Conservation (phyloP, 2,888 invertebrate genomes). For the Lymantria monacha region DNA sequence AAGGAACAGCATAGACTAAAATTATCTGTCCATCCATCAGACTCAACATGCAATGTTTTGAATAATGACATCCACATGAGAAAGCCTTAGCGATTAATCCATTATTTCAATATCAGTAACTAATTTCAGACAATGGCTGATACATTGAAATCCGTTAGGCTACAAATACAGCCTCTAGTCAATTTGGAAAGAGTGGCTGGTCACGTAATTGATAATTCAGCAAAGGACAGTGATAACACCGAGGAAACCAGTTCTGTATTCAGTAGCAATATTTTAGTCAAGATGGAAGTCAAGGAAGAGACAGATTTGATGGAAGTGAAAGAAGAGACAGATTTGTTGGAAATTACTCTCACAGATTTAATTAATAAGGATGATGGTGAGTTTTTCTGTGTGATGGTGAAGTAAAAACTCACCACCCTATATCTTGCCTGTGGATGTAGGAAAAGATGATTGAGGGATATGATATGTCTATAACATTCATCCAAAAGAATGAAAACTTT, state of each 20-base stretch:
- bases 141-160: conserved; percentile 27
- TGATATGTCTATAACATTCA: no score
- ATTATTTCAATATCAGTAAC: not conserved
- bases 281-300: conserved; percentile 56
- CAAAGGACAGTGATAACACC: conserved; percentile 14
- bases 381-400: not conserved
- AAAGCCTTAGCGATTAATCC: not conserved
- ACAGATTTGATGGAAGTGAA: conserved; percentile 28
- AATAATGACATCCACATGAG: no score
- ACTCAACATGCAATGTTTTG: no score
- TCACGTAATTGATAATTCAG: conserved; percentile 31
- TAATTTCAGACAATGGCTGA: conserved; percentile 39
- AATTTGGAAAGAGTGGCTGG: conserved; percentile 30
- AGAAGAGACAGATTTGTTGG: conserved; percentile 35
- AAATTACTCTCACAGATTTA: conserved; percentile 39
- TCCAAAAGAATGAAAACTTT: no score
- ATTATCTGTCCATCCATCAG: no score
- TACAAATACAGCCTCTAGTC: conserved; percentile 32
- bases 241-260: conserved; percentile 28
- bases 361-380: conserved; percentile 44
- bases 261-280: conserved; percentile 31
- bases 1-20: no score
- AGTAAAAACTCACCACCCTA: not conserved
- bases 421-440: not conserved
- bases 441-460: no score